Conservation (phyloP, 2,888 invertebrate genomes). For the Steinernema scapterisci region DNA sequence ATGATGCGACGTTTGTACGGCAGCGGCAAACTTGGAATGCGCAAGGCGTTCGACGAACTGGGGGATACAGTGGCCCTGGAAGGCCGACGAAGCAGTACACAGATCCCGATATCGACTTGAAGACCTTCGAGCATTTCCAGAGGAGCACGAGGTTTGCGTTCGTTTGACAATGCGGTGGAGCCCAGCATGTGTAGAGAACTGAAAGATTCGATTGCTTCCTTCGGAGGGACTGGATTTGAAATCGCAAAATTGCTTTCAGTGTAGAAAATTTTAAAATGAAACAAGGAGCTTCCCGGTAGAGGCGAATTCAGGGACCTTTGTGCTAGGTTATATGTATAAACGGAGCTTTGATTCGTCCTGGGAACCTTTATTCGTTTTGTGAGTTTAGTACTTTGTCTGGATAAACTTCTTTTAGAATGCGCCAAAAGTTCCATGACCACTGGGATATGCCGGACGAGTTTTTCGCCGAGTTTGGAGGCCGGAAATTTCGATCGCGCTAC, state of each 20-base stretch:
- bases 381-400: no score
- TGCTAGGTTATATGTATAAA: no score
- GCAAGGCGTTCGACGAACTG: constrained; percentile 18
- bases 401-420: constrained; percentile 36
- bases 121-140: constrained; percentile 64
- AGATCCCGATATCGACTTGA: constrained; percentile 64
- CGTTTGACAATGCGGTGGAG: neutral
- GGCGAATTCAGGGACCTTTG: no score
- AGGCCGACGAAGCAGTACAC: constrained; percentile 49
- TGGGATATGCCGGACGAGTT: constrained; percentile 59
- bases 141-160: constrained; percentile 42
- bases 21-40: constrained; percentile 16
- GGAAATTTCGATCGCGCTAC: constrained; percentile 28
- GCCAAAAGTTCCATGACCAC: constrained; percentile 51
- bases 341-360: neutral
- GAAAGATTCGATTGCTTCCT: no score
- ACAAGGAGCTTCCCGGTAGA: no score
- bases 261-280: no score
- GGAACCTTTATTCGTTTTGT: neutral
- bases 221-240: no score
- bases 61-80: neutral
- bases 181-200: no score
- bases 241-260: no score
- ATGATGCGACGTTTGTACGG: constrained; percentile 39
- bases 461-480: constrained; percentile 49